Evolutionary conservation across 2,797 vertebrate genomes (phyloP), one percentile per base, ranked within the genome.

Genomic region (Petrocephalus schoutedeni): DNA sequence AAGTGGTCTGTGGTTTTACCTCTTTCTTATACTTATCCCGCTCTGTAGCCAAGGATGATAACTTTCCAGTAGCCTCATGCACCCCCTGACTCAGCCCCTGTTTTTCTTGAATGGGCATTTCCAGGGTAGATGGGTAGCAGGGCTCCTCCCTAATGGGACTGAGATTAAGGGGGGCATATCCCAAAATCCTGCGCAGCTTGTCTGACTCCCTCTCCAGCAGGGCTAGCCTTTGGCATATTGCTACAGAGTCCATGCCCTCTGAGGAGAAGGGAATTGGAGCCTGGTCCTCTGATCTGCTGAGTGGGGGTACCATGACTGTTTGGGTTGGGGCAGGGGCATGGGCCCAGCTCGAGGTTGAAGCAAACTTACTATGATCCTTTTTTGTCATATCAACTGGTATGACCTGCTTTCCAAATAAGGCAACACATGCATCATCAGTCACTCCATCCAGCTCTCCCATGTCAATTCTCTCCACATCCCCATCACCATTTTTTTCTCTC

Each of bases 21-120:
- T 94, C 93, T 9, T 92, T 93, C 88, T 91, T 91, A 87, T 95
- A 94, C 89, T 93, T 59, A 87, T 95, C 92, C n/a, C 92, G 92
- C 92, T 92, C 93, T 51, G 91, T 89, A 36, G 90, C 91, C 82
- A 90, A 80, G 36, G 74, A 90, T 85, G 92, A 92, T 85, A 89
- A 2, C 83, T 90, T 91, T 90, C 90, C 88, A n/a, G 88, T 85
- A 21, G 89, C 89, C 90, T 90, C 90, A 87, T 90, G 9, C 45
- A 86, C 12, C 8, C 56, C 61, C 82, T 56, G 86, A 56, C 49
- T 87, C 51, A 87, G 67, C 21, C 21, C 28, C 77, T 87, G 59
- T 23, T 74, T 82, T 16, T 92, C 88, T 80, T 91, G 86, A 89
- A 89, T 64, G 90, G 91, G 87, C 90, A 92, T 32, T 61, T 90